Conservation (phyloP, 92 coral and sea anemone species). For the Porites lobata region DNA sequence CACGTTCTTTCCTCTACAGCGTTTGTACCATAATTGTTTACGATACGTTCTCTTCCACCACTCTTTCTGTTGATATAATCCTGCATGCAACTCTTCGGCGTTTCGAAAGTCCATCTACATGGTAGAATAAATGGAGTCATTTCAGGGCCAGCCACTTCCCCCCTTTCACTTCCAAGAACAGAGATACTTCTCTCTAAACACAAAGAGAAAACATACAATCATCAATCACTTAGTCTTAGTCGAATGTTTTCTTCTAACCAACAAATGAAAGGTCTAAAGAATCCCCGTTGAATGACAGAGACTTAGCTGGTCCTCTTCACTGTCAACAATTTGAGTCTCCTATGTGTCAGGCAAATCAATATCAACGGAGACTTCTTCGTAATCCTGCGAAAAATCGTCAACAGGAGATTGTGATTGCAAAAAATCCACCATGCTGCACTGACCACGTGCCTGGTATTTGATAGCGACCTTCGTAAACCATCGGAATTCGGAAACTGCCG, state of each 20-base stretch:
- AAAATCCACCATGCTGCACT: not conserved
- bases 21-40: not conserved
- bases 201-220: no score
- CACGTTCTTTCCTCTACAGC: not conserved
- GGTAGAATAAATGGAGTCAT: not conserved
- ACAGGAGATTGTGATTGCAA: not conserved
- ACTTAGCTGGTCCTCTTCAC: not conserved
- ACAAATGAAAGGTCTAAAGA: no score
- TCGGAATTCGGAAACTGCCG: conserved; percentile 18
- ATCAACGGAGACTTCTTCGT: not conserved
- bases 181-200: not conserved
- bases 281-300: no score
- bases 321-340: not conserved
- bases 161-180: not conserved
- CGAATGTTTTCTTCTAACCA: no score
- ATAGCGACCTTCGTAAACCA: not conserved
- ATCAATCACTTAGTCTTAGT: no score
- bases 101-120: not conserved
- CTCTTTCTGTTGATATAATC: not conserved
- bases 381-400: not conserved
- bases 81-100: not conserved
- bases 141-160: not conserved
- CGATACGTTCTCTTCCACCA: not conserved
- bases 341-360: not conserved
- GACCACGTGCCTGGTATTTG: no score